phyloP scores from a whole-genome alignment of 2,113 vertebrate species.

The Pundamilia nyererei region DNA sequence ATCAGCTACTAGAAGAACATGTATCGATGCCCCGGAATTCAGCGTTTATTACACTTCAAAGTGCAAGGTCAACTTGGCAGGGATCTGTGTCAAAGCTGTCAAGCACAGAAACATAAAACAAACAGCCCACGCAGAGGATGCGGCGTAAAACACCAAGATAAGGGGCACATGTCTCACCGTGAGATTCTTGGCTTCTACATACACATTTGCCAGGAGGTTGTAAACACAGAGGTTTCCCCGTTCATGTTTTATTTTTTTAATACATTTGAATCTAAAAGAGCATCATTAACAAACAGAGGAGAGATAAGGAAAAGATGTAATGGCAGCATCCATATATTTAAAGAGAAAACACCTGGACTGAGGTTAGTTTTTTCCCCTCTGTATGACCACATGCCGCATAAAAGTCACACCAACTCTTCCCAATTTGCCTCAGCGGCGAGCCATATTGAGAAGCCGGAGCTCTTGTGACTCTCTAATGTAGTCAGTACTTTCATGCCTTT shows the following conservation, averaged over 20 bases:
- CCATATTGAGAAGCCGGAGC: conserved; percentile 3
- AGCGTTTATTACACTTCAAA: conserved; percentile 62
- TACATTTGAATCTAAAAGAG: not conserved
- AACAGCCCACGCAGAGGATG: conserved; percentile 34
- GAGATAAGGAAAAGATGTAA: not conserved
- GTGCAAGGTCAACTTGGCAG: conserved; percentile 61
- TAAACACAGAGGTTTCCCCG: not conserved
- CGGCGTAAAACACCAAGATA: conserved; percentile 35
- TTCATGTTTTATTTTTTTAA: not conserved
- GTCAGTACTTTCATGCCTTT: conserved; percentile 33
- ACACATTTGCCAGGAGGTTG: not conserved
- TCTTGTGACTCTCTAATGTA: conserved; percentile 9
- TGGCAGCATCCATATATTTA: not conserved
- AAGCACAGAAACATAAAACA: conserved; percentile 50
- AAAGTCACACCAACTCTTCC: not conserved
- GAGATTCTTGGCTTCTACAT: conserved; percentile 14
- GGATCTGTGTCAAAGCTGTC: conserved; percentile 57
- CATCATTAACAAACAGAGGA: not conserved
- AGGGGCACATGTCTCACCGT: not conserved
- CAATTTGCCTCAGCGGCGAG: not conserved
- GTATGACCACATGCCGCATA: not conserved
- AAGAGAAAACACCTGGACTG: not conserved
- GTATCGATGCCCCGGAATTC: conserved; percentile 55
- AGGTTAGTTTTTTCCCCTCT: not conserved
- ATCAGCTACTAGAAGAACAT: conserved; percentile 50